Evolutionary conservation across 2,797 vertebrate genomes (phyloP).

Genomic region (Heliangelus exortis): DNA sequence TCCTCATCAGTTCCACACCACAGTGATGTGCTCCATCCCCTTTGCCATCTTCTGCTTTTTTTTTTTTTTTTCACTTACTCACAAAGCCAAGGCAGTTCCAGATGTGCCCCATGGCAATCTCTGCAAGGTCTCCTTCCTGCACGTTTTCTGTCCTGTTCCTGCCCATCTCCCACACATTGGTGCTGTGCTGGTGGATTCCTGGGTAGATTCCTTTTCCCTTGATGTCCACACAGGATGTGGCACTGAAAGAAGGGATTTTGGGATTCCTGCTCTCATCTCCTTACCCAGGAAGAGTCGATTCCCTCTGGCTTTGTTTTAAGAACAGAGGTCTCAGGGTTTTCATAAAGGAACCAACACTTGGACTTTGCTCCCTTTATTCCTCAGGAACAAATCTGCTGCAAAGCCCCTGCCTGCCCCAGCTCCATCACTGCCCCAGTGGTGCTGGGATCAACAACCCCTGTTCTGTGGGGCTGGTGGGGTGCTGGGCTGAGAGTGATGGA

Average conservation of each 20-base stretch:
- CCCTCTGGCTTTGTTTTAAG: background rate
- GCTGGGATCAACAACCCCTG: background rate
- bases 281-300: background rate
- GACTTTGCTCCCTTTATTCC: background rate
- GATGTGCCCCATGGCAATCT: background rate
- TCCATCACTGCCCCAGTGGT: accelerated
- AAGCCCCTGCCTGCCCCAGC: accelerated
- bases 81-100: background rate
- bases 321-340: background rate
- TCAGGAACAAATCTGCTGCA: background rate
- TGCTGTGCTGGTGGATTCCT: background rate
- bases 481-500: background rate
- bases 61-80: background rate
- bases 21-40: background rate
- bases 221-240: background rate
- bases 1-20: accelerated
- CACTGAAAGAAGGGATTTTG: background rate
- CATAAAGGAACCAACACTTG: background rate
- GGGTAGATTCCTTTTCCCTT: background rate
- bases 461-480: accelerated
- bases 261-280: background rate
- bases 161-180: background rate
- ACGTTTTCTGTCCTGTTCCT: accelerated
- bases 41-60: background rate
- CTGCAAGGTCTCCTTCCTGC: accelerated